Base-by-base conservation (phyloP, 2,888 invertebrate genomes). In the Drosophila neonasuta region DNA sequence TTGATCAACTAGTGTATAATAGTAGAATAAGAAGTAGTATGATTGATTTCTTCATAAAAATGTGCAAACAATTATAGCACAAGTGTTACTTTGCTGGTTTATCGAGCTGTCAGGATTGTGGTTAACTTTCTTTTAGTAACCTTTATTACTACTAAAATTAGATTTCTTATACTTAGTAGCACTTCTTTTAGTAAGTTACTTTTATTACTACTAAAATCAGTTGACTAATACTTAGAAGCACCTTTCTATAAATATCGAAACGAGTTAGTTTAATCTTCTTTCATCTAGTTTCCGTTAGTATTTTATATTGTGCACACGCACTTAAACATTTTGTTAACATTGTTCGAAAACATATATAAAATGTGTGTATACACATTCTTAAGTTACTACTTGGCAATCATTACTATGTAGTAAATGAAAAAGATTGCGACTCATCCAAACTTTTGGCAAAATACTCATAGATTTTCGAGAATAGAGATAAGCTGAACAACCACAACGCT, bases 361-460 rank as follows among this genome's bases (percentile, higher is more conserved):
- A 5, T 24, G 1, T 24, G 15, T 15, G 15, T 15, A 15, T 1
- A 24, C 24, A 24, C 5, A 24, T 24, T 24, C 5, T 24, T 24
- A 24, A 24, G 24, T 24, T 24, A 24, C 24, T 46, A 29, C 42
- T 39, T 39, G 39, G 34, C 15, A 51, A 50, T 32, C 36, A 51
- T 46, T 39, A 32, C 41, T 5, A 17, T 17, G 17, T 17, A 5
- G 24, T 5, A 41, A 51, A 49, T 41, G 13, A 51, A 58, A 62
- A 17, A 60, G 71, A 71, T 71, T 49, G 49, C 59, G n/a, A 17
- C 15, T 50, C 48, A 65, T 49, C 48, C 41, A 65, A 52, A 55
- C 20, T 44, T 55, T 41, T 39, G 8, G 34, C 46, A 44, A 52
- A 39, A 51, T 51, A 42, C 24, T 51, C 13, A n/a, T 36, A 24